Evolutionary conservation across 2,113 vertebrate genomes (phyloP).

Genomic region (Oreocharis arfaki): DNA sequence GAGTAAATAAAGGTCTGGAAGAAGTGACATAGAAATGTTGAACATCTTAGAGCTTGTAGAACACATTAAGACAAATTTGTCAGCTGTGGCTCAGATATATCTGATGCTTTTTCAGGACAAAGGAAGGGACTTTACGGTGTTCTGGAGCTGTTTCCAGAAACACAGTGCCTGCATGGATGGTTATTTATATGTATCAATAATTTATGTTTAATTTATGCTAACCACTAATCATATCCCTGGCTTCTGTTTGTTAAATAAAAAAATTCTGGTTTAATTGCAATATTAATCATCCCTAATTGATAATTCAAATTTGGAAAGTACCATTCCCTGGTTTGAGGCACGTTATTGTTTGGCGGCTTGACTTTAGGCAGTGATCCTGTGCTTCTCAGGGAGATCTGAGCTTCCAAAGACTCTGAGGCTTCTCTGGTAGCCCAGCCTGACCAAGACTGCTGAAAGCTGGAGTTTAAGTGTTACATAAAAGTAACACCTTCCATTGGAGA

Average conservation of each 20-base stretch:
- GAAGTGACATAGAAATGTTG: background rate
- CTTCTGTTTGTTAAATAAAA: background rate
- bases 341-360: accelerated
- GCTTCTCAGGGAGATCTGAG: background rate
- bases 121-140: background rate
- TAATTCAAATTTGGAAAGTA: background rate
- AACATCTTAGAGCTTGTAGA: background rate
- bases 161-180: background rate
- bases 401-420: background rate
- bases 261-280: background rate
- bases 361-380: background rate
- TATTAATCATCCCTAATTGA: background rate
- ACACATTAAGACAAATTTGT: background rate
- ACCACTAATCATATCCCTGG: background rate
- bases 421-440: background rate
- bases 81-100: background rate
- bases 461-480: background rate
- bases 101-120: background rate
- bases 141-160: background rate
- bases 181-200: background rate
- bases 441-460: background rate
- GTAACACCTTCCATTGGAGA: background rate
- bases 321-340: background rate
- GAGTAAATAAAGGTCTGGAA: background rate
- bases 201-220: background rate